phyloP scores from a whole-genome alignment of 1,140 invertebrate species.

The Helicoverpa zea region DNA sequence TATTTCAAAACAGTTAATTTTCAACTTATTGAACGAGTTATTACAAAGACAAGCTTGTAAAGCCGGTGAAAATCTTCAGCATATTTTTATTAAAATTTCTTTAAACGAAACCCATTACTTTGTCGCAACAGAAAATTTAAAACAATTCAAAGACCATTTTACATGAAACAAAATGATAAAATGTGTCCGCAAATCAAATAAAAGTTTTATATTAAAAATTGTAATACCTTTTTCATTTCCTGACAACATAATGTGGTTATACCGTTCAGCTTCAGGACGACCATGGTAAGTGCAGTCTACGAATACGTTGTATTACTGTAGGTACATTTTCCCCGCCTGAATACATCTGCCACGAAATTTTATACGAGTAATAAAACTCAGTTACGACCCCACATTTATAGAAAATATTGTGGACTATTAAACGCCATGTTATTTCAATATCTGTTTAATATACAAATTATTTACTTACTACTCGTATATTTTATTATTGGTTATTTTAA shows the following conservation, averaged over 20 bases:
- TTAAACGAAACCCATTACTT: neutral
- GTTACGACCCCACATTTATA: neutral
- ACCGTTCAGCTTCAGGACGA: neutral
- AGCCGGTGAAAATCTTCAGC: too few relatives aligned
- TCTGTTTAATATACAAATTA: neutral
- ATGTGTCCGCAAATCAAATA: neutral
- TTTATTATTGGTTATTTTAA: neutral
- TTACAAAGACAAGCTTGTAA: too few relatives aligned
- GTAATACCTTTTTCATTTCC: slow-evolving; percentile 24
- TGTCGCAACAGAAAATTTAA: neutral
- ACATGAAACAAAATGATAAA: neutral
- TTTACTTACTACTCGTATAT: neutral
- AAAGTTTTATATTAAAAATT: neutral
- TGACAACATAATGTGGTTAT: slow-evolving; percentile 2
- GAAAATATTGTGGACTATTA: slow-evolving; percentile 4
- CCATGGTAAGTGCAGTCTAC: neutral
- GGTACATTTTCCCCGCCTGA: neutral
- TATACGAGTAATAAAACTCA: slow-evolving; percentile 1
- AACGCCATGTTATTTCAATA: slow-evolving; percentile 8
- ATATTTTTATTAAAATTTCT: neutral
- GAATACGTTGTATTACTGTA: neutral
- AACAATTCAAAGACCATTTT: neutral
- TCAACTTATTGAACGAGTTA: neutral
- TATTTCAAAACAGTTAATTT: neutral
- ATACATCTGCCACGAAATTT: slow-evolving; percentile 1